Evolutionary conservation across 2,113 vertebrate species (phyloP), one percentile per base, ranked within the genome.

Genomic region (Scalopus aquaticus): DNA sequence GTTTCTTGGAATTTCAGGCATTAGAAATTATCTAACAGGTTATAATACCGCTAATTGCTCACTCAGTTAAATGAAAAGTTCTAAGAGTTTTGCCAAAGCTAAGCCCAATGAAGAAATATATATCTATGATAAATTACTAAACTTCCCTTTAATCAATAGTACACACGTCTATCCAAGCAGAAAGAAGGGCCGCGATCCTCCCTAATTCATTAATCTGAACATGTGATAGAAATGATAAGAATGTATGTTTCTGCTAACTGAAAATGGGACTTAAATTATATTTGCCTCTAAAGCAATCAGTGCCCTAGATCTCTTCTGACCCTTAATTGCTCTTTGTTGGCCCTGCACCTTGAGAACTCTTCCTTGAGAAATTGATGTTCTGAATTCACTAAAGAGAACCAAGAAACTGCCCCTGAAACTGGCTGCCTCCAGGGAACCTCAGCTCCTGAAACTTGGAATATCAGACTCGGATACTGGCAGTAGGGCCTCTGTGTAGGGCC

Each of bases 391-490:
- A 20, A 49, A 83, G 37, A 80, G 76, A 90, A 90, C 96, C 95
- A 94, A 90, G 62, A 93, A 94, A 69, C 54, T 91, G 89, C 91
- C 95, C 86, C 91, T 77, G 69, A 94, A 85, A 51, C 73, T 72
- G 94, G 73, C 88, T 95, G 88, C 88, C 90, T 95, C 58, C 88
- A 88, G 88, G 70, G 76, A 70, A 88, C 80, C 74, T 84, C 39
- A 74, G 69, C 93, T 96, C 77, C 90, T 97, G 90, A 90, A 93
- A 91, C 86, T 95, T 78, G 83, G 91, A 94, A 90, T 93, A 28
- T 72, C 80, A 90, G 90, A 79, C 72, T 91, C 80, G 42, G 94
- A 78, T 95, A 28, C 95, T 92, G 92, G 93, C 95, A 95, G 76
- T 60, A 90, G 86, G 87, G 83, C 96, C 91, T 95, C 93, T 54